A percentile compares a stretch with the other conserved stretches of the same genome.
Conservation (phyloP, 2,113 vertebrate genomes). For the Ranitomeya variabilis region DNA sequence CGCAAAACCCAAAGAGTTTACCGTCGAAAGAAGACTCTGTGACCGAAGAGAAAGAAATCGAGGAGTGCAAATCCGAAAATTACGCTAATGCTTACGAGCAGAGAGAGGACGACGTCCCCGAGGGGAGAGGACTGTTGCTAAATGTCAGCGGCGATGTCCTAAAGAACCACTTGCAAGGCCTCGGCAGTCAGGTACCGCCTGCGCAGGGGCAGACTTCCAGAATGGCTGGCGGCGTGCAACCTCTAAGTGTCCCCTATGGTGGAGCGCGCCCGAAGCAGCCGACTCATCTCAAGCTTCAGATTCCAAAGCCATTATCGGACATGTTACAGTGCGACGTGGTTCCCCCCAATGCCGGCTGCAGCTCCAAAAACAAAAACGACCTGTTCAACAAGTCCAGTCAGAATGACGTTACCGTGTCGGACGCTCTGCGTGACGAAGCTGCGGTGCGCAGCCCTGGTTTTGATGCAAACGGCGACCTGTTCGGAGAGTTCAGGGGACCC, state of each 20-base stretch:
- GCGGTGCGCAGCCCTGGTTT: conserved; percentile 66
- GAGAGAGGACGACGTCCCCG: conserved; percentile 74
- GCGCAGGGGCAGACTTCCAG: conserved; percentile 72
- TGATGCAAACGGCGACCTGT: conserved; percentile 76
- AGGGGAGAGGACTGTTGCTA: conserved; percentile 70
- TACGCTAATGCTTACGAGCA: conserved; percentile 72
- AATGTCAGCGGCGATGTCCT: conserved; percentile 73
- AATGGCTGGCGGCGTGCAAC: conserved; percentile 75
- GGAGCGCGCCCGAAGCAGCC: conserved; percentile 97
- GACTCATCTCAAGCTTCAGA: conserved; percentile 91
- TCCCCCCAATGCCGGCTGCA: conserved; percentile 74
- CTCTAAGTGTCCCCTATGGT: conserved; percentile 89
- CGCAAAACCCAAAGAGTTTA: conserved; percentile 78
- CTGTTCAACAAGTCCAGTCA: conserved; percentile 73
- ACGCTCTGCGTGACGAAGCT: conserved; percentile 69
- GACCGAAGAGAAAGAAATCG: conserved; percentile 97
- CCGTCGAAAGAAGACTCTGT: conserved; percentile 97
- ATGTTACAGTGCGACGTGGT: conserved; percentile 86
- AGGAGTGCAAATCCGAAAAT: conserved; percentile 95
- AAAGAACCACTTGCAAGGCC: conserved; percentile 76
- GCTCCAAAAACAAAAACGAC: conserved; percentile 90
- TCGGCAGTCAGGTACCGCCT: conserved; percentile 74
- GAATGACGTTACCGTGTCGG: conserved; percentile 65
- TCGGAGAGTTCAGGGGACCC: conserved; percentile 73
- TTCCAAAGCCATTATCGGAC: conserved; percentile 86